Evolutionary conservation across 2,888 invertebrate genomes (phyloP), one percentile per base, ranked within the genome.

Genomic region (Pharmacophagus antenor): DNA sequence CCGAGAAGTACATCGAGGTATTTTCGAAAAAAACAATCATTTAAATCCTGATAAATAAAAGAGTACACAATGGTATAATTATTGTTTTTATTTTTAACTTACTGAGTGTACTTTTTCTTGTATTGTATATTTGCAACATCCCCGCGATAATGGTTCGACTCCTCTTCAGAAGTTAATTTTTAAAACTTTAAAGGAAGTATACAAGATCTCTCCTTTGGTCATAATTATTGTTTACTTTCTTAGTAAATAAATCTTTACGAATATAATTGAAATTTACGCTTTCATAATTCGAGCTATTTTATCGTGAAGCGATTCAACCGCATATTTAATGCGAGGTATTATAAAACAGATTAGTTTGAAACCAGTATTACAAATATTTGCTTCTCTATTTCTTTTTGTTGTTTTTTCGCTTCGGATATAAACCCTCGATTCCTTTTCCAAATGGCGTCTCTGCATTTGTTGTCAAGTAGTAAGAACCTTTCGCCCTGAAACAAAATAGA

Each of bases 371-470:
- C 2, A 37, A 15, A 4, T 37, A 3, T 3, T n/a, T 37, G 37
- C 6, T 1, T 6, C 4, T 37, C 22, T 56, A 56, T 57, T 61
- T 64, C 51, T 48, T 60, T 54, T 56, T 67, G 64, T 67, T 68
- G 59, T 46, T 61, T 64, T 66, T 67, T 71, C 67, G 78, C 65
- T 87, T 87, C 10, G 78, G 69, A 63, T 84, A 79, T 37, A 90
- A 68, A 8, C 90, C 90, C 1, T 85, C 89, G 68, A 88, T 74
- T 56, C 90, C 89, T 77, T 85, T 88, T 0, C 91, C 91, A 58
- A 84, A 91, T 1, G 91, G 91, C 41, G 84, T 72, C 63, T 80
- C 70, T 20, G 74, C 70, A 62, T 91, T 91, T 25, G 91, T 91
- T 50, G 80, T 86, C 63, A 91, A 74, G 65, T 84, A 91, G 67